Evolutionary conservation across 2,797 vertebrate genomes (phyloP).

Genomic region (Neoniphon sammara): DNA sequence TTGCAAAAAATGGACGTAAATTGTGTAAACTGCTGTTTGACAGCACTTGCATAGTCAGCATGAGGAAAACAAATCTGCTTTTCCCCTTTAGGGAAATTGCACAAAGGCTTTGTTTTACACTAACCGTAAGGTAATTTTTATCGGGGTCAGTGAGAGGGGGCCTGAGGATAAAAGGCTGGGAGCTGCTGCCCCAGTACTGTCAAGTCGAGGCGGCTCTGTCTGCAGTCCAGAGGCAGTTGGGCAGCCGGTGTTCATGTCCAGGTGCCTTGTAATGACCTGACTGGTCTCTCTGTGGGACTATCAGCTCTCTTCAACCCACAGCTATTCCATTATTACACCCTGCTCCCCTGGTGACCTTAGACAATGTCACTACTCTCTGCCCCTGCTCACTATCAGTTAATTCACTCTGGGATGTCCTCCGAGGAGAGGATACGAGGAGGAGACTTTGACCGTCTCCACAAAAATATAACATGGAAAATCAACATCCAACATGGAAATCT

Average conservation of each 20-base stretch:
- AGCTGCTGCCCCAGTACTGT: background rate
- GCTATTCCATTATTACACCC: slow-evolving; percentile 33
- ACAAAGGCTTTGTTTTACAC: background rate
- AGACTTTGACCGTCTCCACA: background rate
- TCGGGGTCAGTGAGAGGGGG: background rate
- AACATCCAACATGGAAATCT: background rate
- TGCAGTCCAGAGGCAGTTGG: background rate
- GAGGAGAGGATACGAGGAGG: background rate
- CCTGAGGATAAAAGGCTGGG: background rate
- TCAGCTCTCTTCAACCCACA: slow-evolving; percentile 36
- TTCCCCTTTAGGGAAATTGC: background rate
- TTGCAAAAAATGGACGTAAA: too few relatives aligned
- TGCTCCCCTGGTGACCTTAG: slow-evolving; percentile 49
- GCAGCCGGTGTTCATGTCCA: slow-evolving; percentile 12
- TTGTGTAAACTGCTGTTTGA: too few relatives aligned
- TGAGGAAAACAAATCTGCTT: background rate
- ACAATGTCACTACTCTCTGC: slow-evolving; percentile 50
- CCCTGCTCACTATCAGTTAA: slow-evolving; percentile 13
- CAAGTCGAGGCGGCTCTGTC: background rate
- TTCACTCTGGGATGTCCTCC: background rate
- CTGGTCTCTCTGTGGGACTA: slow-evolving; percentile 48
- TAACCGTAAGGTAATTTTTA: background rate
- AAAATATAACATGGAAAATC: background rate
- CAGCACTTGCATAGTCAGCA: too few relatives aligned
- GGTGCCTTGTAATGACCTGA: slow-evolving; percentile 30